Evolutionary conservation across 2,113 vertebrate genomes (phyloP), one percentile per base, ranked within the genome.

Genomic region (Corythornis madagascariensis): DNA sequence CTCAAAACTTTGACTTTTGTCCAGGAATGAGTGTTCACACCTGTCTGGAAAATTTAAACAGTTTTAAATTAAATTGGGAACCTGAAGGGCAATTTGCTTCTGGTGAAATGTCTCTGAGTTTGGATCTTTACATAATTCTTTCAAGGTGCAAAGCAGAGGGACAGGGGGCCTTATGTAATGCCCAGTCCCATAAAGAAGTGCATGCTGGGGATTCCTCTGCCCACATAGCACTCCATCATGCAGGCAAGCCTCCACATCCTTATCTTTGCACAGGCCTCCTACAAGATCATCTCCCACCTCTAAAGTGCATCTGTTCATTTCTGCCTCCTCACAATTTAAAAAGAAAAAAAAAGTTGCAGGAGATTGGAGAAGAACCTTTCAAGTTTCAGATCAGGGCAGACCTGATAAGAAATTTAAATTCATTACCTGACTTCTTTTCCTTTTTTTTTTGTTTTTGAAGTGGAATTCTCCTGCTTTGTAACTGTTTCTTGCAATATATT

Each of bases 261-360:
- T 73, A 47, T 78, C 83, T 77, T 76, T 89, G 85, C 79, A 60
- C 6, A 90, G 94, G 18, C 91, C 87, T 94, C 96, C 94, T 74
- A 94, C 93, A 90, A 31, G 48, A 96, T 90, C 77, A 82, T 65
- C 95, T 82, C 92, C 95, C 92, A 93, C 92, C 79, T 85, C 75
- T 89, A 18, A 93, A 31, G 65, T 64, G 52, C 95, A 95, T 93
- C 94, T 95, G 92, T 95, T 95, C 82, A 8, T 80, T 71, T 86
- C 72, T 95, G 78, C 52, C 40, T 77, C 45, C 71, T 80, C 87
- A 78, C 69, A 86, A 83, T 71, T 77, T 72, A 42, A 83, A 92
- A 86, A 43, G 66, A 89, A 38, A 43, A 70, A 89, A 86, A 45
- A 66, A 63, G 21, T 83, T 86, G 40, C 26, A 72, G 76, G 71